Evolutionary conservation across 2,113 vertebrate species (phyloP).

Genomic region (Ceratotherium simum): DNA sequence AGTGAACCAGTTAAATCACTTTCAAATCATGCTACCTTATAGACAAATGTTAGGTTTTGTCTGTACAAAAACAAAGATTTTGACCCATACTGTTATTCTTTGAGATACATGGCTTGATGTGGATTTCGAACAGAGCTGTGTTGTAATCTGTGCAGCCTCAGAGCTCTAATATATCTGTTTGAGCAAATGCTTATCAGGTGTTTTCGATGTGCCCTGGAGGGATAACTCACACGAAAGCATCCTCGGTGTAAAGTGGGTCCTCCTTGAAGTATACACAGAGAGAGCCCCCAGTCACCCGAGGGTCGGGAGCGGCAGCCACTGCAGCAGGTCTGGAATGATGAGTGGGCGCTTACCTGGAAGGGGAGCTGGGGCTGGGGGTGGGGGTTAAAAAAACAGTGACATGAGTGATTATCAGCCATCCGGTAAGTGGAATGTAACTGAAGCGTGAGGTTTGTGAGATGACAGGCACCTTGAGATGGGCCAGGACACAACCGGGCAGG

Average conservation of each 20-base stretch:
- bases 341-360: neutral
- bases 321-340: neutral
- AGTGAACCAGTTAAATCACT: neutral
- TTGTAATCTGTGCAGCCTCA: neutral
- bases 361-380: neutral
- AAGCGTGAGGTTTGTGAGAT: neutral
- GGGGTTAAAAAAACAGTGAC: neutral
- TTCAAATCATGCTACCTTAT: neutral
- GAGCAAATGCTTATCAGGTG: neutral
- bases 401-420: rapidly evolving
- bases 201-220: neutral
- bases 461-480: neutral
- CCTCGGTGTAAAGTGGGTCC: neutral
- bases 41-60: neutral
- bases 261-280: neutral
- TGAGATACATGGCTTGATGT: neutral
- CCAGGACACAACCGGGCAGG: neutral
- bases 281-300: rapidly evolving
- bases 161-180: neutral
- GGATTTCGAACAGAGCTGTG: neutral
- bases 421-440: neutral
- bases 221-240: neutral
- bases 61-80: neutral
- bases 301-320: neutral
- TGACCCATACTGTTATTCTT: neutral